Evolutionary conservation across 2,797 vertebrate species (phyloP).

Genomic region (Myotis findleyi): DNA sequence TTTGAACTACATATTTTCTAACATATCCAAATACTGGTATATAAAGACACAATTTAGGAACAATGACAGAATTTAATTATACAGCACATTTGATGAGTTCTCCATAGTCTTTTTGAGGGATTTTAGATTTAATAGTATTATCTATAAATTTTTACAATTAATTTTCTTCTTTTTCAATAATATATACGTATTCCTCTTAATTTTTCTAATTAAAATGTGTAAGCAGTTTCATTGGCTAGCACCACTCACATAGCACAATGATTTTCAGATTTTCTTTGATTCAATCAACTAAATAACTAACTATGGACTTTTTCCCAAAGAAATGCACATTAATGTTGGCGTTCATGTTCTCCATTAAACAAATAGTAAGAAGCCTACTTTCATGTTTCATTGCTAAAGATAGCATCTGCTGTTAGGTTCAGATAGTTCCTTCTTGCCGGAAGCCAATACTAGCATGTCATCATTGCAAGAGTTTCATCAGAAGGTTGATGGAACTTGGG

Average conservation of each 20-base stretch:
- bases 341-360: neutral
- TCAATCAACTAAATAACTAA: neutral
- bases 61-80: neutral
- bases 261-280: conserved; percentile 35
- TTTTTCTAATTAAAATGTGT: neutral
- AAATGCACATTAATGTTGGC: neutral
- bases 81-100: neutral
- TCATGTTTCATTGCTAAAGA: neutral
- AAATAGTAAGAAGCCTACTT: neutral
- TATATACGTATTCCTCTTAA: neutral
- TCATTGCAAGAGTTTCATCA: too few species aligned
- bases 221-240: neutral
- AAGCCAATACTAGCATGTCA: too few species aligned
- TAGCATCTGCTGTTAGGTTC: neutral
- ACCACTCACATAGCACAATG: neutral
- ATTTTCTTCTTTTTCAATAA: neutral
- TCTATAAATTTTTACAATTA: neutral
- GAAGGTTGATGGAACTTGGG: too few species aligned
- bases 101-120: neutral
- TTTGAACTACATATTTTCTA: neutral
- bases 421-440: neutral
- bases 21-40: neutral
- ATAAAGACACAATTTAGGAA: neutral
- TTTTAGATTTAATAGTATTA: neutral
- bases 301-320: neutral